Evolutionary conservation across 2,113 vertebrate species (phyloP).

Genomic region (Pseudolaguvia tuberculata): DNA sequence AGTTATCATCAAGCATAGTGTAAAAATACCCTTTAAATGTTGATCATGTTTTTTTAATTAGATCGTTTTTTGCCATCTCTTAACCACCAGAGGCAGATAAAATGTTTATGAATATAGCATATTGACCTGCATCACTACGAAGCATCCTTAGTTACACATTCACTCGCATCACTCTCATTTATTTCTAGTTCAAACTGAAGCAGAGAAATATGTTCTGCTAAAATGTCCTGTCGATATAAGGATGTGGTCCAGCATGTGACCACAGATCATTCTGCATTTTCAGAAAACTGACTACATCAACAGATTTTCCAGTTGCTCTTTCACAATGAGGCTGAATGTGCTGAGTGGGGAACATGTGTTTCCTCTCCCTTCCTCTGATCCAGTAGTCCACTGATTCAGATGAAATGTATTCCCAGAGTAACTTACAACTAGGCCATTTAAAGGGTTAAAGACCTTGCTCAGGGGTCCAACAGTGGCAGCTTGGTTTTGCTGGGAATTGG

Average conservation of each 20-base stretch:
- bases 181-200: not conserved
- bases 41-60: not conserved
- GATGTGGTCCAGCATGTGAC: constrained; percentile 21
- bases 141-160: constrained; percentile 3
- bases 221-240: constrained; percentile 1
- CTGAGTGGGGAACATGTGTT: constrained; percentile 10
- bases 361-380: not conserved
- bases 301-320: constrained; percentile 20
- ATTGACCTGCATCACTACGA: constrained; percentile 25
- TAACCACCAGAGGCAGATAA: not conserved
- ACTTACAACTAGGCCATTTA: not conserved
- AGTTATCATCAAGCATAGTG: no score
- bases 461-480: not conserved
- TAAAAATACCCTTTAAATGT: not conserved
- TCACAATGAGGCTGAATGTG: not conserved
- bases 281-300: not conserved
- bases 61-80: not conserved
- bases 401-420: not conserved
- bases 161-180: not conserved
- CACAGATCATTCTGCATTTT: constrained; percentile 11
- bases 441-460: no score
- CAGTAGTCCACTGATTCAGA: not conserved
- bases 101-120: not conserved
- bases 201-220: not conserved
- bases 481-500: no score